Evolutionary conservation across 2,888 invertebrate species (phyloP).

Genomic region (Hetaerina titia): DNA sequence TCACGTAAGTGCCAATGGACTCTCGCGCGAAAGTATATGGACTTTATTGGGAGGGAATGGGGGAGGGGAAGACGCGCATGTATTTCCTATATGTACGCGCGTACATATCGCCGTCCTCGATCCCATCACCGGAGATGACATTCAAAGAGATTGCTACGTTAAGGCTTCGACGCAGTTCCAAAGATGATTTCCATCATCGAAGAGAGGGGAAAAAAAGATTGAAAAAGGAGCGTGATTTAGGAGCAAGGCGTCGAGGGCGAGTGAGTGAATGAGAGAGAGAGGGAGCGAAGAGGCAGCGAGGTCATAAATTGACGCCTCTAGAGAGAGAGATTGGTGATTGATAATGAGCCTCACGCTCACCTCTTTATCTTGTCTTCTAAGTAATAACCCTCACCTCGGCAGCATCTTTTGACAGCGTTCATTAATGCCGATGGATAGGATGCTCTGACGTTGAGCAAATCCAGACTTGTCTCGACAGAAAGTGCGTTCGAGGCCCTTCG

Average conservation of each 20-base stretch:
- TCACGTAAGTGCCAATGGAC: constrained; percentile 35
- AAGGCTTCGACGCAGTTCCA: neutral
- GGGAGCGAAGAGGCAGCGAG: neutral
- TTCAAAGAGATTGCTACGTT: neutral
- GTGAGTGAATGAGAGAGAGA: neutral
- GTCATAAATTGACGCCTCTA: neutral
- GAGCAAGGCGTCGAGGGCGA: neutral
- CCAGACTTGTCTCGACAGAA: too few species aligned
- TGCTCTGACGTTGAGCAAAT: neutral
- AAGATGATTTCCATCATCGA: neutral
- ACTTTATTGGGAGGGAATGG: neutral
- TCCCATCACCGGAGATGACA: constrained; percentile 21
- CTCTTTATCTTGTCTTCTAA: neutral
- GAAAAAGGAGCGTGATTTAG: neutral
- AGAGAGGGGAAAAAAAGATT: neutral
- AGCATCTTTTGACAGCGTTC: neutral
- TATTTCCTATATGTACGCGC: neutral
- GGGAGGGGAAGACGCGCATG: neutral
- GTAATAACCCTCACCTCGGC: neutral
- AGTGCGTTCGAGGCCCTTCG: too few species aligned
- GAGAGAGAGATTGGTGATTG: neutral
- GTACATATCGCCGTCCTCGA: neutral
- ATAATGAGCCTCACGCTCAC: neutral
- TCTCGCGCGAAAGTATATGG: neutral
- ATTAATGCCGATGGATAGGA: neutral